Evolutionary conservation across 2,888 invertebrate species (phyloP).

Genomic region (Lycocerus yunnanus): DNA sequence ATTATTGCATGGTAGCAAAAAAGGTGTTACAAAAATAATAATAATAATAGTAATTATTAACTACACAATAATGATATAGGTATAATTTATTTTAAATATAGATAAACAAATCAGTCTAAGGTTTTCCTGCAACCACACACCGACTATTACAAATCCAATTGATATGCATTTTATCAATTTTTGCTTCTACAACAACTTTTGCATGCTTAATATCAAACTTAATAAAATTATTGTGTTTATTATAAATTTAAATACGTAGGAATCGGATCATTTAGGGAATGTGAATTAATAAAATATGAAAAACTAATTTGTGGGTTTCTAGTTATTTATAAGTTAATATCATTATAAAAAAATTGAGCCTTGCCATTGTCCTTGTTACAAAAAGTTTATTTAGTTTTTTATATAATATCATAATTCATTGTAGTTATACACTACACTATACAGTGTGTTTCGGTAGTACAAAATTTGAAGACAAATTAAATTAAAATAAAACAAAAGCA

Average conservation of each 20-base stretch:
- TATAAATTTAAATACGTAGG: no score
- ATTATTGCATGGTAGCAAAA: neutral
- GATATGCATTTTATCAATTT: conserved; percentile 18
- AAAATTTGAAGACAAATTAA: no score
- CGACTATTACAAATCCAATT: conserved; percentile 5
- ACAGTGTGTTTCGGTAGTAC: neutral
- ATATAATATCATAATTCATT: neutral
- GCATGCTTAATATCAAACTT: neutral
- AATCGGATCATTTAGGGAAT: no score
- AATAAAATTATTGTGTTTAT: no score
- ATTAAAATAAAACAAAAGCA: no score
- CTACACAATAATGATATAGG: neutral
- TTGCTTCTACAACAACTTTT: neutral
- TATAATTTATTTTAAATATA: conserved; percentile 2
- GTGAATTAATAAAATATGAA: neutral
- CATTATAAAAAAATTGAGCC: neutral
- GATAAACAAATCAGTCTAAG: conserved; percentile 9
- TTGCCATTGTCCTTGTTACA: neutral
- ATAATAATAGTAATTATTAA: neutral
- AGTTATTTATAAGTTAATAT: neutral
- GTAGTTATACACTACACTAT: neutral
- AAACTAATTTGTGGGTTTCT: neutral
- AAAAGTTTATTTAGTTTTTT: neutral
- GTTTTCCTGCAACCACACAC: conserved; percentile 9
- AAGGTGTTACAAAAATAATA: neutral